Evolutionary conservation across 2,113 vertebrate species (phyloP).

Genomic region (Cryptotis parvus): DNA sequence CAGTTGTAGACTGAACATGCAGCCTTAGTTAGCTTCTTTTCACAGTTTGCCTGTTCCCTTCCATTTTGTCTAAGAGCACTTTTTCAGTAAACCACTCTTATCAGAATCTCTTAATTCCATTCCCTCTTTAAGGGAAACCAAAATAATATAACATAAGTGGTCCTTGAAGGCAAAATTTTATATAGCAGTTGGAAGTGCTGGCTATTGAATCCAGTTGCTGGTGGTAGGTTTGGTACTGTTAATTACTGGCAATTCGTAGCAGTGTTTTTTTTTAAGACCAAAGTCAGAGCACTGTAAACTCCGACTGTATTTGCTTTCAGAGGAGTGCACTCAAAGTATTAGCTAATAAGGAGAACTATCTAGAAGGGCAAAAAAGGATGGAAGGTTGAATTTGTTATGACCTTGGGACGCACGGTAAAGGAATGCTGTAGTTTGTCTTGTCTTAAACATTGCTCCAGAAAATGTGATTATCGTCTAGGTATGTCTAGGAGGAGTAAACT

Average conservation of each 20-base stretch:
- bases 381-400: too few relatives aligned
- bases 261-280: not conserved
- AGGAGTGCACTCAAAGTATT: not conserved
- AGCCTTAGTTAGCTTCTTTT: not conserved
- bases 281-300: not conserved
- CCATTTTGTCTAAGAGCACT: not conserved
- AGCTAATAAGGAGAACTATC: not conserved
- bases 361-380: not conserved
- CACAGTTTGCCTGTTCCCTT: not conserved
- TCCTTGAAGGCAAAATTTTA: not conserved
- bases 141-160: not conserved
- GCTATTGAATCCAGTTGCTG: not conserved
- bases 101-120: not conserved
- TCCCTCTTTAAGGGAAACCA: conserved; percentile 1
- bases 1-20: not conserved
- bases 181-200: not conserved
- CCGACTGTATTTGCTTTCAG: too few relatives aligned
- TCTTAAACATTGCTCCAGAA: not conserved
- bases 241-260: not conserved
- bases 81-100: not conserved
- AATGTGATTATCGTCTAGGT: not conserved
- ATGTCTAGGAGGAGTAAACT: not conserved
- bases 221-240: not conserved
- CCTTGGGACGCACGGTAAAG: not conserved
- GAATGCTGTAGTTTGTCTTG: not conserved